Evolutionary conservation across 1,140 invertebrate species (phyloP).

Genomic region (Trichonephila clavipes): DNA sequence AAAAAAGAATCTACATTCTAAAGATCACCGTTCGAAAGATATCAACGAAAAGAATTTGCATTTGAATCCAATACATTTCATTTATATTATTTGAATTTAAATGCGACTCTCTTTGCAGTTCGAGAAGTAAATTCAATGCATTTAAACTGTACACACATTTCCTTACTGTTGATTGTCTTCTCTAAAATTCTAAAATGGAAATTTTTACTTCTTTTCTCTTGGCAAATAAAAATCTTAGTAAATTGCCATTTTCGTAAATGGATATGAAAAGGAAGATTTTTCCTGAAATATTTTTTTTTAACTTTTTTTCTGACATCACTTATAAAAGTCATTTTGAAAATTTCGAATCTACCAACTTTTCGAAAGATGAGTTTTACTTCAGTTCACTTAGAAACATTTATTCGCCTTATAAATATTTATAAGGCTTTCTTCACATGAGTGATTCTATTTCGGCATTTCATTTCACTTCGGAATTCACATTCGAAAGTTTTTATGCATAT

Average conservation of each 20-base stretch:
- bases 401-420: constrained; percentile 52
- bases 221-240: not conserved
- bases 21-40: not conserved
- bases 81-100: constrained; percentile 1
- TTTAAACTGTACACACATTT: not conserved
- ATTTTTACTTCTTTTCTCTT: not conserved
- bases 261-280: not conserved
- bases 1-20: not conserved
- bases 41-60: not conserved
- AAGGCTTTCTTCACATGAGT: not conserved
- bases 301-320: not conserved
- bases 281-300: not conserved
- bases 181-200: not conserved
- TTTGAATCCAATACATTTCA: not conserved
- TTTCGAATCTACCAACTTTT: not conserved
- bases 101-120: not conserved
- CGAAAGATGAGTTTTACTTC: constrained; percentile 28
- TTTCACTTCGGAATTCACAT: constrained; percentile 14
- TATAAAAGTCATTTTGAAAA: constrained; percentile 51
- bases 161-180: not conserved
- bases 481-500: constrained; percentile 45
- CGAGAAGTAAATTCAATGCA: constrained; percentile 9
- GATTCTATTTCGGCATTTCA: constrained; percentile 26
- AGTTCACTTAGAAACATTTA: constrained; percentile 25
- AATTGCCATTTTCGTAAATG: constrained; percentile 53